Conservation (phyloP, 2,888 invertebrate genomes). For the Parochlus steinenii region DNA sequence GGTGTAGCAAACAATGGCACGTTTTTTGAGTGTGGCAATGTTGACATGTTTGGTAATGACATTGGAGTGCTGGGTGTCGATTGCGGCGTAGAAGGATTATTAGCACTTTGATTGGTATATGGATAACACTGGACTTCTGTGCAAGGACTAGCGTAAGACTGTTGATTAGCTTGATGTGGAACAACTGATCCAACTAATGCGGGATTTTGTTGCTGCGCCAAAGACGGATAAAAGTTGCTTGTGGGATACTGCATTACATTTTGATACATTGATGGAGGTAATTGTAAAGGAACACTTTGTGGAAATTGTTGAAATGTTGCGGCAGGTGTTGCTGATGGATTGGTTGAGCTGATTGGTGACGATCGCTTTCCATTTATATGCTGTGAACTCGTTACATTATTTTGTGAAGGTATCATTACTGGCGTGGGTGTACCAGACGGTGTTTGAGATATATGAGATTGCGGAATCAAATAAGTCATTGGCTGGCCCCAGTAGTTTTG, state of each 20-base stretch:
- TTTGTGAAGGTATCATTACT: too few relatives aligned
- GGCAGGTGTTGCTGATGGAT: slow-evolving; percentile 17
- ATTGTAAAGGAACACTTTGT: slow-evolving; percentile 17
- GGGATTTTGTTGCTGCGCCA: slow-evolving; percentile 21
- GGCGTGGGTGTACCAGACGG: slow-evolving; percentile 22
- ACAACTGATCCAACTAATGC: slow-evolving; percentile 25
- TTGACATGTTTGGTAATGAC: slow-evolving; percentile 17
- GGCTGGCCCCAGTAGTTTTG: slow-evolving; percentile 24
- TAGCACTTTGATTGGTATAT: too few relatives aligned
- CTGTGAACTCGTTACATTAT: too few relatives aligned
- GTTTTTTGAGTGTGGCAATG: slow-evolving; percentile 20
- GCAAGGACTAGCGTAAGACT: slow-evolving; percentile 1
- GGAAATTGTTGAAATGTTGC: slow-evolving; percentile 17
- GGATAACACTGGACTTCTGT: too few relatives aligned
- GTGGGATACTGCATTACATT: slow-evolving; percentile 27
- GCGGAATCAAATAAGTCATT: slow-evolving; percentile 30
- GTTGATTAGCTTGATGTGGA: slow-evolving; percentile 13
- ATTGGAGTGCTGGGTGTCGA: slow-evolving; percentile 30
- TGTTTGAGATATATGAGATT: slow-evolving; percentile 21
- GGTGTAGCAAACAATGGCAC: slow-evolving; percentile 29
- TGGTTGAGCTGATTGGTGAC: slow-evolving; percentile 15
- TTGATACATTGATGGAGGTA: slow-evolving; percentile 27
- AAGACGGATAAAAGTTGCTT: slow-evolving; percentile 21
- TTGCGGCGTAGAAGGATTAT: slow-evolving; percentile 20
- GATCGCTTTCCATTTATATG: too few relatives aligned